Evolutionary conservation across 1,140 invertebrate genomes (phyloP), one percentile per base, ranked within the genome.

Genomic region (Caenorhabditis briggsae): DNA sequence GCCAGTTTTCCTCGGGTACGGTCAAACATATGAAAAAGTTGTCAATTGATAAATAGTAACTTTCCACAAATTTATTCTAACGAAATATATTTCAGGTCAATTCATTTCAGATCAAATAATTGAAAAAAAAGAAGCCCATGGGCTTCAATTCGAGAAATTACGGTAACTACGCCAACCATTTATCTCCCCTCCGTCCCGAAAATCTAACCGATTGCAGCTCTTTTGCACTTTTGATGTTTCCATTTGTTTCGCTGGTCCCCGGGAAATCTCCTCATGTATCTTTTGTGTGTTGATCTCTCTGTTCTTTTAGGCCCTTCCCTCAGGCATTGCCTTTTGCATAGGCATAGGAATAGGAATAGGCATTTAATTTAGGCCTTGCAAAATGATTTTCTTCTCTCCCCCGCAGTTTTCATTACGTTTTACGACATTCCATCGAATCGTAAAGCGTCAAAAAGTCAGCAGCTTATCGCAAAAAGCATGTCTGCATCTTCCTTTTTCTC

Each of bases 331-430:
- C 33, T 3, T 33, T 33, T 33, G 33, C 33, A 33, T 33, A 33
- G 33, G 33, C 33, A 33, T 33, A 33, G 33, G 33, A 33, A 33
- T 33, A 61, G 23, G 59, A 33, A 33, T 33, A 61, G 23, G 59
- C 41, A 70, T 70, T 46, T 70, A 12, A 70, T 70, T 70, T 46
- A 70, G 64, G 64, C 64, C 59, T 14, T 70, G 64, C 64, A 61
- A 61, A 61, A 61, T 9, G 50, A 11, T 11, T 16, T 53, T 6
- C 50, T 1, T 46, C 16, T 70, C 61, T 43, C 41, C 33, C 46
- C 70, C 70, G 70, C 70, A 50, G 18, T 70, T 70, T 70, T 70
- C 64, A 70, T 70, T 70, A 70, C 64, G 64, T 70, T 70, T 70
- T 70, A 70, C 64, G 41, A 33, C 59, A 70, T 70, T 70, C 64